Conservation (phyloP, 2,797 vertebrate genomes). For the Distichodus sexfasciatus region DNA sequence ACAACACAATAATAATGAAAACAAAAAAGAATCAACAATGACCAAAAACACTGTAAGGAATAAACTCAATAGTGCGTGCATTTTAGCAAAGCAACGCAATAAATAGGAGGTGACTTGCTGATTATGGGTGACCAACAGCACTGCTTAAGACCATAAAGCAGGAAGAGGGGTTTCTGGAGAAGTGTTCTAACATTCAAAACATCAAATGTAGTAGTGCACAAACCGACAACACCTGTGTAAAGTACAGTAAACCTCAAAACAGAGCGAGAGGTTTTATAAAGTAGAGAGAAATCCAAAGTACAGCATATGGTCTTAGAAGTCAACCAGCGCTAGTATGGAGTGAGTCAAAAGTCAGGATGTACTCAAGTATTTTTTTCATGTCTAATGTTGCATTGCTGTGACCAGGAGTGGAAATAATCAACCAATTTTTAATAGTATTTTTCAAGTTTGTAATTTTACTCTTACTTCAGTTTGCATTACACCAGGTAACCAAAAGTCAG, state of each 20-base stretch:
- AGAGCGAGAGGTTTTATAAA: not conserved
- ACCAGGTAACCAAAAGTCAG: too few species aligned
- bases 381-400: too few species aligned
- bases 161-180: not conserved
- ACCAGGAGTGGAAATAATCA: too few species aligned
- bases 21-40: not conserved
- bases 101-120: conserved; percentile 22
- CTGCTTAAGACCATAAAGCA: not conserved
- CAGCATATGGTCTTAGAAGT: conserved; percentile 8
- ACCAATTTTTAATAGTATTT: too few species aligned
- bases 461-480: too few species aligned
- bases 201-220: conserved; percentile 10
- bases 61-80: not conserved
- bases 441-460: too few species aligned
- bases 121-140: not conserved
- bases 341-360: too few species aligned
- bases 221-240: not conserved
- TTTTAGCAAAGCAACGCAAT: conserved; percentile 5
- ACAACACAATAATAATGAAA: conserved; percentile 3
- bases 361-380: too few species aligned
- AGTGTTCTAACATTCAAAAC: conserved; percentile 21
- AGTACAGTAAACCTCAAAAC: not conserved
- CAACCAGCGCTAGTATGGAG: not conserved
- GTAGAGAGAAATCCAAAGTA: not conserved
- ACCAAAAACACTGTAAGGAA: not conserved